Conservation (phyloP, 2,797 vertebrate species). For the Micrastur ruficollis region DNA sequence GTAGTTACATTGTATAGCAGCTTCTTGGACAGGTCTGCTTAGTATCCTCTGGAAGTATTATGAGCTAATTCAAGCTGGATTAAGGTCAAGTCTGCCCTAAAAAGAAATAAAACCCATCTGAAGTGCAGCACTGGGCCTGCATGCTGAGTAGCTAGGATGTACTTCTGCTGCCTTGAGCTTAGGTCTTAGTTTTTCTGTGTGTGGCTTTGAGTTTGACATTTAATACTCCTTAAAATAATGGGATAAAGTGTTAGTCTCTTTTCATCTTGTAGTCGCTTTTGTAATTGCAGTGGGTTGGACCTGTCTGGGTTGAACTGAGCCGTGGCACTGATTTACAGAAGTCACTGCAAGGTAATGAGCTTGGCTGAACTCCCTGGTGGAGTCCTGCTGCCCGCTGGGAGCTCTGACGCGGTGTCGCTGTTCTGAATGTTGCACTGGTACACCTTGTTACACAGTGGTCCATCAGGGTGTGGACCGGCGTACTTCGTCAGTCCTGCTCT, state of each 20-base stretch:
- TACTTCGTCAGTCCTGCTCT: not conserved
- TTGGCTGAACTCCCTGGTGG: not conserved
- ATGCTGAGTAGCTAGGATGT: not conserved
- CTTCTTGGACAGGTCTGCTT: not conserved
- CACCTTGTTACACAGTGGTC: not conserved
- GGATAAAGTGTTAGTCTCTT: not conserved
- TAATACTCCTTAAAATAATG: not conserved
- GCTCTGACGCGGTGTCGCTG: rapidly evolving
- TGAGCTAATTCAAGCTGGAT: slow-evolving; percentile 10
- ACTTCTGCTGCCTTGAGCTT: not conserved
- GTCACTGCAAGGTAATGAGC: not conserved
- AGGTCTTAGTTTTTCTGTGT: not conserved
- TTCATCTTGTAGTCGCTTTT: not conserved
- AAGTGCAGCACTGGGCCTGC: not conserved
- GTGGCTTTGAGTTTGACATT: not conserved
- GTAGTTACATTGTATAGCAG: not conserved
- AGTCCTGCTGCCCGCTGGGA: not conserved
- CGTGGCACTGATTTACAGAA: not conserved
- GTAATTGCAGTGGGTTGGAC: not conserved
- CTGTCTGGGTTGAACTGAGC: not conserved
- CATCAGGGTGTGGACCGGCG: rapidly evolving
- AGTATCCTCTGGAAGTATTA: not conserved
- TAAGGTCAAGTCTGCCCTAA: slow-evolving; percentile 28
- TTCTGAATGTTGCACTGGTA: rapidly evolving
- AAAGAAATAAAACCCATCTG: not conserved